Conservation (phyloP, 2,113 vertebrate species). For the Tupaia tana region DNA sequence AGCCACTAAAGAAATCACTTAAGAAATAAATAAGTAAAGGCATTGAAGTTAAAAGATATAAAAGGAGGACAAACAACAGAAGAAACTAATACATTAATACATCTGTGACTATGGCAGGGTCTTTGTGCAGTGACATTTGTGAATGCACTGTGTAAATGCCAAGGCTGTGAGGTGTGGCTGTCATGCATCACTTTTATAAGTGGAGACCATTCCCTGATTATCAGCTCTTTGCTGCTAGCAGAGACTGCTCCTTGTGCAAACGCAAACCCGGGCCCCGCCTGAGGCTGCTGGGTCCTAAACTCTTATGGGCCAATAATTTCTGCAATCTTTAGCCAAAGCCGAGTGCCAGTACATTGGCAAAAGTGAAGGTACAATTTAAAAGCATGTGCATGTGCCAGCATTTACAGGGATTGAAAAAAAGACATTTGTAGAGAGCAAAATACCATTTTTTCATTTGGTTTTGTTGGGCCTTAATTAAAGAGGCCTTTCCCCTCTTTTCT, state of each 20-base stretch:
- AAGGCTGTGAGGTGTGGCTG: neutral
- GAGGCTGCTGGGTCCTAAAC: neutral
- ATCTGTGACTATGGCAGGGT: neutral
- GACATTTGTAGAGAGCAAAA: conserved; percentile 71
- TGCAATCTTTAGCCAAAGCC: conserved; percentile 50
- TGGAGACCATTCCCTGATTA: neutral
- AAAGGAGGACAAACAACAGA: neutral
- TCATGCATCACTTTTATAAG: neutral
- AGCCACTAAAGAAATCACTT: neutral
- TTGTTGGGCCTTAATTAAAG: conserved; percentile 81
- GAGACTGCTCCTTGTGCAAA: neutral
- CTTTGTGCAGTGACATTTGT: conserved; percentile 52
- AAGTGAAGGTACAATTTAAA: conserved; percentile 59
- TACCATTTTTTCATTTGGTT: conserved; percentile 54
- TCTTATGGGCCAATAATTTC: conserved; percentile 16
- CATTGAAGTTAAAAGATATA: neutral
- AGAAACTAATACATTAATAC: conserved; percentile 32
- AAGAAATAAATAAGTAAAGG: conserved; percentile 3
- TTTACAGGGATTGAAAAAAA: conserved; percentile 67
- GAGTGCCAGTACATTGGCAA: conserved; percentile 24
- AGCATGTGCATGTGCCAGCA: conserved; percentile 67
- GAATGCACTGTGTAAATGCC: conserved; percentile 50
- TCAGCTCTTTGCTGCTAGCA: neutral
- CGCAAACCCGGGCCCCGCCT: neutral
- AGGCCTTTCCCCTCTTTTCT: conserved; percentile 70